These are phyloP conservation scores for Penaeus indicus DNA, from an alignment of 1,140 invertebrate genomes.

Conservation along the genomic window DNA sequence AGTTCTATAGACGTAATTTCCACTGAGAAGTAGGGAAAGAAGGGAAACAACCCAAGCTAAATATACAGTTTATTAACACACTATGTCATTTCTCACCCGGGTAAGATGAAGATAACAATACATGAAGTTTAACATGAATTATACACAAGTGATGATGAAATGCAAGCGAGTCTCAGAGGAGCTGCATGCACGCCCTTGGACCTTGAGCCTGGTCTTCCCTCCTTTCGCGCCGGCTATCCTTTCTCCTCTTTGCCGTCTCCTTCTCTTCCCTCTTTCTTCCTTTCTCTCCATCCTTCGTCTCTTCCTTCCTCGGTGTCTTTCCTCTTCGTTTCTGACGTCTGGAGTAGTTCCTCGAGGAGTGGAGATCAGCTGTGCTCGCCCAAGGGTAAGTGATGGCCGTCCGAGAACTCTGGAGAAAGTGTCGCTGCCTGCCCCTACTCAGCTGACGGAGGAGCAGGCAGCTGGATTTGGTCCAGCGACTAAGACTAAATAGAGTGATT, in stretches of 20 bases:
- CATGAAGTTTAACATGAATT: conserved; percentile 29
- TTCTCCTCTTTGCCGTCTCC: too few relatives aligned
- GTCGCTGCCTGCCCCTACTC: not conserved
- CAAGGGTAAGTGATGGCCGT: too few relatives aligned
- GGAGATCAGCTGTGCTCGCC: too few relatives aligned
- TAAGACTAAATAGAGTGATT: not conserved
- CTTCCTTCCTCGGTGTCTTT: too few relatives aligned
- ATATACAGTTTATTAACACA: conserved; percentile 38
- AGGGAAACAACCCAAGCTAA: conserved; percentile 19
- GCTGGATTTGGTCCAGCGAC: conserved; percentile 23
- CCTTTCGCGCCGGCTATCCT: too few relatives aligned
- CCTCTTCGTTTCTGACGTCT: too few relatives aligned
- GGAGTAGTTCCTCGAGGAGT: too few relatives aligned
- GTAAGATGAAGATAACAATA: conserved; percentile 25
- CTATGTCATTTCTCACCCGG: conserved; percentile 32
- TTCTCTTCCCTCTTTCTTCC: too few relatives aligned
- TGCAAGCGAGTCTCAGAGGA: not conserved
- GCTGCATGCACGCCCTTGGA: not conserved
- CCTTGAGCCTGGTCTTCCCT: too few relatives aligned
- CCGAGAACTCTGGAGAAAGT: too few relatives aligned
- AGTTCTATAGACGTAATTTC: too few relatives aligned
- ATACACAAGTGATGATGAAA: conserved; percentile 55
- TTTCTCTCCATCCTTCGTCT: too few relatives aligned
- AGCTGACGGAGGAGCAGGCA: conserved; percentile 24
- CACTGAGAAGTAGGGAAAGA: not conserved